Evolutionary conservation across 2,888 invertebrate genomes (phyloP).

Genomic region (Drosophila kambysellisi): DNA sequence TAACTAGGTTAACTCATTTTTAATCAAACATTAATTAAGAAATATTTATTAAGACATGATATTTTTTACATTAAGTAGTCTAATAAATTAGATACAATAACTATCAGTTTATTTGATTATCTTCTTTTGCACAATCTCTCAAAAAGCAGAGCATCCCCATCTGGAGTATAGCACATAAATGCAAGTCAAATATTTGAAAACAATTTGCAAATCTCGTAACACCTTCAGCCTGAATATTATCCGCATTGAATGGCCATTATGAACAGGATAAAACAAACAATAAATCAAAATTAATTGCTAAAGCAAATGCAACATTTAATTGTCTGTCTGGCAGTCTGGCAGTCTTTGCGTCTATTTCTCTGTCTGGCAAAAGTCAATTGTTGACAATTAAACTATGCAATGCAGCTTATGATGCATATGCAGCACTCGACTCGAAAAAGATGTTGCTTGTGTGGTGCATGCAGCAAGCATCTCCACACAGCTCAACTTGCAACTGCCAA

Average conservation of each 20-base stretch:
- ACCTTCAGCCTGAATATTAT: constrained; percentile 9
- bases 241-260: constrained; percentile 18
- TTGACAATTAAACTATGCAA: constrained; percentile 73
- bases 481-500: constrained; percentile 47
- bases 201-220: constrained; percentile 9
- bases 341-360: constrained; percentile 1
- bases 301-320: constrained; percentile 42
- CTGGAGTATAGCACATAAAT: neutral
- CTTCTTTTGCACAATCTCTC: neutral
- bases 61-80: neutral
- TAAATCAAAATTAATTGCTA: constrained; percentile 47
- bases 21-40: neutral
- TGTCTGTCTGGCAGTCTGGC: constrained; percentile 16
- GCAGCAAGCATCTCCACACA: constrained; percentile 44
- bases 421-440: constrained; percentile 12
- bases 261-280: constrained; percentile 34
- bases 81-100: neutral
- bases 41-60: neutral
- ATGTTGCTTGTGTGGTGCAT: constrained; percentile 24
- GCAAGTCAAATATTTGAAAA: constrained; percentile 2
- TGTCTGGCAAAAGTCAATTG: constrained; percentile 60
- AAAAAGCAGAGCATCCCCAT: too few relatives aligned
- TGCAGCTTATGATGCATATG: constrained; percentile 69
- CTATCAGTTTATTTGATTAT: neutral
- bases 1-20: too few relatives aligned